phyloP scores from a whole-genome alignment of 2,113 vertebrate species.

The Halcyon malimbica region DNA sequence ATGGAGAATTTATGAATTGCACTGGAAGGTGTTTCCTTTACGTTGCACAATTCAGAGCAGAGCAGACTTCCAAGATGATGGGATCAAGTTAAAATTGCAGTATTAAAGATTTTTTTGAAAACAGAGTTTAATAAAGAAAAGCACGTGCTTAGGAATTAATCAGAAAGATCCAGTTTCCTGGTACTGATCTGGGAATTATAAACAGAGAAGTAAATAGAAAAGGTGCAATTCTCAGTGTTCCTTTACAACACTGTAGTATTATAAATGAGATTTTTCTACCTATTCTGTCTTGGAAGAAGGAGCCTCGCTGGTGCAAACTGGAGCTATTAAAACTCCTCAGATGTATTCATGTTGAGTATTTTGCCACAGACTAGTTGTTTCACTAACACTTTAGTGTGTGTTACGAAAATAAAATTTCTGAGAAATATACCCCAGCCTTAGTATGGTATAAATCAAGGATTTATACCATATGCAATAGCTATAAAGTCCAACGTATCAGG shows the following conservation, averaged over 20 bases:
- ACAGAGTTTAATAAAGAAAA: background rate
- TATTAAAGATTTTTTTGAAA: background rate
- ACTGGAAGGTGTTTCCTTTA: background rate
- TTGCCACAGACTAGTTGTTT: background rate
- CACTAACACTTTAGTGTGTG: background rate
- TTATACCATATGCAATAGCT: background rate
- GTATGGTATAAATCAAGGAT: background rate
- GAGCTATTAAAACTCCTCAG: background rate
- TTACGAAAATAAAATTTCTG: background rate
- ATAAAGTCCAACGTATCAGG: background rate
- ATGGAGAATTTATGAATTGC: background rate
- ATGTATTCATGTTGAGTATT: background rate
- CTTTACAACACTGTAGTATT: background rate
- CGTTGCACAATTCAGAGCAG: background rate
- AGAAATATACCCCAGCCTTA: background rate
- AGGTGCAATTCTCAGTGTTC: background rate
- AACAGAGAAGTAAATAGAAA: background rate
- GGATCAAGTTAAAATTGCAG: background rate
- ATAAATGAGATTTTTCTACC: background rate
- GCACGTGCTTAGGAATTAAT: background rate
- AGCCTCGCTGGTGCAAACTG: rapidly evolving
- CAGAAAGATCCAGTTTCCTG: background rate
- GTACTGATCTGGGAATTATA: background rate
- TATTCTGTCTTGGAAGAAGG: background rate
- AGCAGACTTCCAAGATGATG: background rate